Base-by-base conservation (phyloP, 1,140 invertebrate genomes). In the Drosophila lini region DNA sequence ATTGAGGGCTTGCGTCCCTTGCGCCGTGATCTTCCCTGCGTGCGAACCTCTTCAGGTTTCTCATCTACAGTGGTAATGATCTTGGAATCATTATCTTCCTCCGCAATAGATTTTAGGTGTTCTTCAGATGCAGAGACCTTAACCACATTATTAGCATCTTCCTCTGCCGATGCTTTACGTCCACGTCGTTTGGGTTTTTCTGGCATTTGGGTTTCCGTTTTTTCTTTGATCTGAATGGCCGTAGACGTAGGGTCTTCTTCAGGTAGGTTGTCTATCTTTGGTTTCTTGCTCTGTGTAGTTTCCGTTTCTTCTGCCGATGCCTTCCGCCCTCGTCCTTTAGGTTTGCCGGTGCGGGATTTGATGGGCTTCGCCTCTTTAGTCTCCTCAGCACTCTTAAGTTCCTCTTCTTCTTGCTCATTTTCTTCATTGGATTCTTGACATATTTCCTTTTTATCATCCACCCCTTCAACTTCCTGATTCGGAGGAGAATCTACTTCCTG, bases 291-390 rank as follows among this genome's bases (percentile, higher is more conserved):
- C 22, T 10, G 5, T 31, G 22, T 10, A 10, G 40, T 47, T 19
- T 71, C 40, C 0, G 44, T 19, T 22, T 52, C 61, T 1, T 74
- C 64, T 19, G 32, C 40, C 22, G 74, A 57, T 22, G 52, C 42
- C n/a, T 70, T 78, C 2, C 60, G 70, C 3, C 38, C 65, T 1
- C 69, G 56, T 34, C 61, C 47, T 28, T 68, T 80, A 5, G 76
- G 34, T 25, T 63, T 81, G 19, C 63, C 55, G 40, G 10, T 31
- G 15, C 41, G 8, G 6, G 28, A 38, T 38, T 53, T 42, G 3
- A 13, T n/a, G 5, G 4, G 13, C 13, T 31, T 11, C 22, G 2
- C 40, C 38, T 31, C 9, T 19, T 19, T 34, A 19, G 50, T 3
- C 8, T 53, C 47, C 15, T 34, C 19, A 2, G 16, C 3, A 25